These are phyloP conservation scores for Peucedramus taeniatus DNA, from an alignment of 2,113 vertebrate genomes.

Conservation along the genomic window DNA sequence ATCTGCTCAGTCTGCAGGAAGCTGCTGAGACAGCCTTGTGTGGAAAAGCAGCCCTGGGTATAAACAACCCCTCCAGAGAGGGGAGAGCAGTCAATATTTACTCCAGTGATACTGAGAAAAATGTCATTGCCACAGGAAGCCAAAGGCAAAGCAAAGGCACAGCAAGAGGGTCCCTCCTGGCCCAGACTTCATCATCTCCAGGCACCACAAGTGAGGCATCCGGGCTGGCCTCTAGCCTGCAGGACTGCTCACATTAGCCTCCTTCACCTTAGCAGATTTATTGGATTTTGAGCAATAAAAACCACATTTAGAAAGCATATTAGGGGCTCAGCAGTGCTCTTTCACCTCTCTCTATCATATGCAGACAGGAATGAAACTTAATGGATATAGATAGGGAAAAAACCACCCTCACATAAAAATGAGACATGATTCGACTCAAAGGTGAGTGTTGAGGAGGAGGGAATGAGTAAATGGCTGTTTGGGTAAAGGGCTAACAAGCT, in stretches of 20 bases:
- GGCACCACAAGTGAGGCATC: background rate
- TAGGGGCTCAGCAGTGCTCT: background rate
- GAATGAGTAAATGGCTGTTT: background rate
- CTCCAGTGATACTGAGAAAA: background rate
- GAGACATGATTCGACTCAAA: background rate
- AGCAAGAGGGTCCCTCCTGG: background rate
- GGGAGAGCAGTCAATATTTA: background rate
- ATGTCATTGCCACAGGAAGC: background rate
- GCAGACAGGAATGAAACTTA: slow-evolving; percentile 10
- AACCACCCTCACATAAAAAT: background rate
- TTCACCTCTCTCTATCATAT: background rate
- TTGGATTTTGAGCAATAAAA: slow-evolving; percentile 43
- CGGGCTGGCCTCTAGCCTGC: background rate
- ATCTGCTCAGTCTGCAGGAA: background rate
- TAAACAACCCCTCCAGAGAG: background rate
- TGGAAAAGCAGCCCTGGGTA: accelerated
- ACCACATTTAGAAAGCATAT: slow-evolving; percentile 3
- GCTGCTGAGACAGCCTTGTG: background rate
- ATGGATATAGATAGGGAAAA: background rate
- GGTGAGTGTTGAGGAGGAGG: background rate
- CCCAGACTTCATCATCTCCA: accelerated
- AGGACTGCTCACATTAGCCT: background rate
- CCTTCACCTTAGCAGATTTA: background rate
- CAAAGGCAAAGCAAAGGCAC: background rate
- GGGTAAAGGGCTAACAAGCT: background rate